Base-by-base conservation (phyloP, 2,113 vertebrate species). In the Alligator mississippiensis region DNA sequence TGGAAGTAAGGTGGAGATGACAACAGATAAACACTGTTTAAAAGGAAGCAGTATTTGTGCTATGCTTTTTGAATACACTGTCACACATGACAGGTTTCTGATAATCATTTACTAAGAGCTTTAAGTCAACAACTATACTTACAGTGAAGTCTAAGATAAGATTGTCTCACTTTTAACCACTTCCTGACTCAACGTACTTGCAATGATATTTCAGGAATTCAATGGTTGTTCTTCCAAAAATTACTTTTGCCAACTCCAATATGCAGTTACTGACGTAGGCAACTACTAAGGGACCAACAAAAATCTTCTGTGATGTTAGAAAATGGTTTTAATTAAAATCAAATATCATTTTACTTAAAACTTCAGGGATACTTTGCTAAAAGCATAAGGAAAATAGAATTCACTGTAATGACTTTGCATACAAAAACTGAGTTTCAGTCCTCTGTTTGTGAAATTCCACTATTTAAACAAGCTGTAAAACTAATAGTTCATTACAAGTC, bases 81-180 rank as follows among this genome's bases (percentile, higher is more conserved):
- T 92, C 97, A 92, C 93, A 88, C 88, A 90, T 95, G 97, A 96
- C 95, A 97, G 85, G 83, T 79, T 90, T 97, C 96, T 94, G 97
- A 85, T 96, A 98, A 98, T 98, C 97, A 98, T 98, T 98, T 97
- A 98, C 98, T 1, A 22, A 95, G 96, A 92, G 72, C 92, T 95
- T 96, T 97, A 96, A 96, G 94, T 96, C 97, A 94, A 94, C 92
- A 97, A 94, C 94, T 94, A 86, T 86, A 84, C 88, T 96, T 95
- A 79, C 94, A 95, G 9, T 47, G 58, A 93, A 88, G 34, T 78
- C 68, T 76, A 90, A 97, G 97, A 95, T 94, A 97, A 95, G 94
- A 93, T 77, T 80, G 77, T 74, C 76, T 92, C 72, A 61, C 63
- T 90, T 94, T 98, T 98, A 98, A 98, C 98, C 92, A 97, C 77